Base-by-base conservation (phyloP, 2,113 vertebrate species). In the Fulica atra region DNA sequence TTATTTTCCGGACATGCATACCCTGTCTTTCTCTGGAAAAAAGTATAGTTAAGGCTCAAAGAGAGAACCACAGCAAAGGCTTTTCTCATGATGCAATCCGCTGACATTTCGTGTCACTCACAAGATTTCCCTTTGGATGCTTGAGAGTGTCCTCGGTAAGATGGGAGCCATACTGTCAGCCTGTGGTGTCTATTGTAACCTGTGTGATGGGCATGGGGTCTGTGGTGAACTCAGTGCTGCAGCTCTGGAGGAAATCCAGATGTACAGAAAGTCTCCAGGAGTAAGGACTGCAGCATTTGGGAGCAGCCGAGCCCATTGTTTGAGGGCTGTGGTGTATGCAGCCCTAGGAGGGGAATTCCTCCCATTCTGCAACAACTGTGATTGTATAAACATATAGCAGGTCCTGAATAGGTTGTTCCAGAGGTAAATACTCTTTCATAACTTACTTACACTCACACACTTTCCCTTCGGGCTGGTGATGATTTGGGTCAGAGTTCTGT, bases 331-430 rank as follows among this genome's bases (percentile, higher is more conserved):
- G 2, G 36, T 48, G 9, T 59, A 76, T 88, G 83, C 72, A 81
- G 82, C 42, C 63, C 0, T 26, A 91, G 82, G n/a, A 83, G 18
- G 6, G 82, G 60, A 83, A 94, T 94, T 96, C 68, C 71, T 92
- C 38, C 60, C 5, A 3, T 89, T 80, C 85, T 83, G 68, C 59
- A 94, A 73, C 59, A 71, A 16, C 46, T 5, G 4, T n/a, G 57
- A 72, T 64, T 88, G 33, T 80, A 65, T 92, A 94, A 95, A 94
- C 65, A 91, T 87, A 53, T 44, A 89, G 70, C 57, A 68, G 74
- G 78, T 86, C 73, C 53, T 88, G 78, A 65, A 54, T 25, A 91
- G 59, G 53, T 89, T 80, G 89, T 92, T 89, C 73, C 81, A 76
- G 78, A 76, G 48, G 84, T 46, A 91, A 94, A 85, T 85, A 80